Conservation (phyloP, 2,113 vertebrate species). For the Corapipo altera region DNA sequence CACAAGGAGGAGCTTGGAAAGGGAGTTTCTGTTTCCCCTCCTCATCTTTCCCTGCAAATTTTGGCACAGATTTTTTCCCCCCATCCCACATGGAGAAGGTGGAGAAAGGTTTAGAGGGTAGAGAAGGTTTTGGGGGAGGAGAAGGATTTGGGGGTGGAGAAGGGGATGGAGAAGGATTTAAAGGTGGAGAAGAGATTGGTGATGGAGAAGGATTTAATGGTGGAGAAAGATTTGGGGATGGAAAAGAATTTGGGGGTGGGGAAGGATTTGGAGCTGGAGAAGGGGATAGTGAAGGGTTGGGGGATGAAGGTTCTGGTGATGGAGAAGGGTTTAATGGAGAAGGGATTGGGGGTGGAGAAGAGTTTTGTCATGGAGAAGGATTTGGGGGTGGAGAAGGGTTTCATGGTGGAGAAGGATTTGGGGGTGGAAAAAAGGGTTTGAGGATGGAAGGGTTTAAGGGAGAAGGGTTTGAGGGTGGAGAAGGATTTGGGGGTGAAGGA, state of each 20-base stretch:
- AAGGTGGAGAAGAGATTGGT: not conserved
- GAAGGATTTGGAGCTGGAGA: not conserved
- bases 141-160: not conserved
- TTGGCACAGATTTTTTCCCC: not conserved
- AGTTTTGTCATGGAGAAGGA: not conserved
- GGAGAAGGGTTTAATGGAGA: too few species aligned
- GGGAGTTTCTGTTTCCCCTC: accelerated
- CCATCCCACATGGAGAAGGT: not conserved
- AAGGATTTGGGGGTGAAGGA: too few species aligned
- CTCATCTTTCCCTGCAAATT: accelerated
- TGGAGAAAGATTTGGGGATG: not conserved
- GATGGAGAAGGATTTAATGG: not conserved
- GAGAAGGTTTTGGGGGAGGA: not conserved
- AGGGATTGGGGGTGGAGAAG: too few species aligned
- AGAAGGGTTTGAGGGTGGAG: not conserved
- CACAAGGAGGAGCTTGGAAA: not conserved
- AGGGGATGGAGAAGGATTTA: not conserved
- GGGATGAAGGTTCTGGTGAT: not conserved
- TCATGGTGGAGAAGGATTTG: too few species aligned
- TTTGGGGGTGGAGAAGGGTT: not conserved
- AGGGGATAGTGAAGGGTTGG: not conserved
- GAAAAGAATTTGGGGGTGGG: not conserved
- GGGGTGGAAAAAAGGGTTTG: too few species aligned
- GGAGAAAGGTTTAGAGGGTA: not conserved
- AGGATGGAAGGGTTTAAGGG: too few species aligned